A percentile compares a stretch with the other conserved stretches of the same genome.
Conservation (phyloP, 2,888 invertebrate species). For the Uropetala carovei region DNA sequence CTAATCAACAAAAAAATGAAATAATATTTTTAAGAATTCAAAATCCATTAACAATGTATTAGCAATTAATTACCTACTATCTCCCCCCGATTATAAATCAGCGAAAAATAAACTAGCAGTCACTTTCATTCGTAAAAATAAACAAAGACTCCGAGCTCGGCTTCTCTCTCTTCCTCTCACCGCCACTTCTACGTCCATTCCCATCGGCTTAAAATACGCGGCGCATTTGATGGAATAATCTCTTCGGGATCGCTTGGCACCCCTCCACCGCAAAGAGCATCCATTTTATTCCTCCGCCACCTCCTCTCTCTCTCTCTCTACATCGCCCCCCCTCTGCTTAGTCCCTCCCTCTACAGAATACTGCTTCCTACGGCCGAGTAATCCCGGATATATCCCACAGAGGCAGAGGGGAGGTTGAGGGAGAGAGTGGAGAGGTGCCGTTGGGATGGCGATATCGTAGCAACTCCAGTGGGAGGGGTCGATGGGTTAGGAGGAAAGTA, state of each 20-base stretch:
- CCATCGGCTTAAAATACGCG: conserved; percentile 31
- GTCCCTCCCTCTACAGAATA: not conserved
- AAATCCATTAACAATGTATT: too few relatives aligned
- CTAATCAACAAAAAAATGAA: too few relatives aligned
- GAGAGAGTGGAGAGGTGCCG: not conserved
- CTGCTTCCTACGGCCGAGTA: not conserved
- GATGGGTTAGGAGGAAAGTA: not conserved
- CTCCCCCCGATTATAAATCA: too few relatives aligned
- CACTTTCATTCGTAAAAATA: too few relatives aligned
- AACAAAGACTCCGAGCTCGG: too few relatives aligned
- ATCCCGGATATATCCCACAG: not conserved
- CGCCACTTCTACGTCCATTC: conserved; percentile 24
- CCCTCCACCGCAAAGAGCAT: conserved; percentile 49
- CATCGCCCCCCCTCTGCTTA: not conserved
- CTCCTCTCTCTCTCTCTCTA: not conserved
- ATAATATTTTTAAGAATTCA: too few relatives aligned
- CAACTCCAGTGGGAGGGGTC: too few relatives aligned
- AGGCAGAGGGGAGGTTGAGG: not conserved
- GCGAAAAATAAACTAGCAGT: too few relatives aligned
- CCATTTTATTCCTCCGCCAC: conserved; percentile 35
- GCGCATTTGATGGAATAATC: conserved; percentile 49
- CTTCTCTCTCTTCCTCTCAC: not conserved
- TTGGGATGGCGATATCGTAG: too few relatives aligned
- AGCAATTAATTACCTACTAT: too few relatives aligned
- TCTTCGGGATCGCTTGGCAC: conserved; percentile 31